Evolutionary conservation across 2,888 invertebrate genomes (phyloP).

Genomic region (Sphaerophoria taeniata): DNA sequence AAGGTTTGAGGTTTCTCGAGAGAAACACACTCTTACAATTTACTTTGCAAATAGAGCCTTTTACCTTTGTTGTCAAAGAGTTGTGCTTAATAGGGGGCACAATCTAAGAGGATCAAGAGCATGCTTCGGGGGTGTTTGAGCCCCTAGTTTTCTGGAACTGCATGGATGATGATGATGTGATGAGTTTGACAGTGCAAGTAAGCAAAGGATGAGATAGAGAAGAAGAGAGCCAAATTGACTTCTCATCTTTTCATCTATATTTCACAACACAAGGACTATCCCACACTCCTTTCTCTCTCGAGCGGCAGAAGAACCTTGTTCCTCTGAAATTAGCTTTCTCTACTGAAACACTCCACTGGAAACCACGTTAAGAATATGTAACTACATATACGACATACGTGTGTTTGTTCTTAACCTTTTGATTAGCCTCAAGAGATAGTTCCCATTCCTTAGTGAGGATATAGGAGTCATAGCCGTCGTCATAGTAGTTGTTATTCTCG

Average conservation of each 20-base stretch:
- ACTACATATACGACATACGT: not conserved
- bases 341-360: slow-evolving; percentile 6
- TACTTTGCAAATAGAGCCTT: slow-evolving; percentile 58
- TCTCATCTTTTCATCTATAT: slow-evolving; percentile 28
- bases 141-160: slow-evolving; percentile 12
- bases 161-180: slow-evolving; percentile 38
- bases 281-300: not conserved
- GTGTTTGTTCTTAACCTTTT: slow-evolving; percentile 32
- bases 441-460: slow-evolving; percentile 29
- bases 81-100: slow-evolving; percentile 34
- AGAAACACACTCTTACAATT: no score
- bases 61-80: slow-evolving; percentile 67
- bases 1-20: no score
- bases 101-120: slow-evolving; percentile 49
- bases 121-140: slow-evolving; percentile 26
- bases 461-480: not conserved
- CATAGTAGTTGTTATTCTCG: not conserved
- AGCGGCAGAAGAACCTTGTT: slow-evolving; percentile 38
- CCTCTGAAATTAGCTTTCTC: slow-evolving; percentile 63
- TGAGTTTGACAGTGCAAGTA: slow-evolving; percentile 51
- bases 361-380: not conserved
- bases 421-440: slow-evolving; percentile 65
- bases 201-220: not conserved
- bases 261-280: slow-evolving; percentile 29
- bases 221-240: slow-evolving; percentile 47